These are phyloP conservation scores for Dermochelys coriacea DNA, from an alignment of 2,797 vertebrate genomes.

Conservation along the genomic window DNA sequence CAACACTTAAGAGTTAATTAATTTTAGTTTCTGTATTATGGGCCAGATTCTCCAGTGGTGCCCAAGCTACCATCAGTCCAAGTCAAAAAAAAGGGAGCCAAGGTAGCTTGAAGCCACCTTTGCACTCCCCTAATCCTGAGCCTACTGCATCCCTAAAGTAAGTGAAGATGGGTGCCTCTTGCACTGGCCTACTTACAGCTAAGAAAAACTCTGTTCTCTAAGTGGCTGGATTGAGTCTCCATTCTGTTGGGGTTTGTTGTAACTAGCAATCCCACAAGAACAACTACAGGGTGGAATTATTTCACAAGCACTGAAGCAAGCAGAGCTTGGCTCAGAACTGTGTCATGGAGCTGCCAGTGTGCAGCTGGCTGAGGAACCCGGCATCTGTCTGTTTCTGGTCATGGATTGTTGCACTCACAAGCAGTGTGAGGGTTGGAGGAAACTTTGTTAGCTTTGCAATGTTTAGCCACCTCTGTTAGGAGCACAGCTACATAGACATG, in stretches of 20 bases:
- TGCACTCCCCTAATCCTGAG: neutral
- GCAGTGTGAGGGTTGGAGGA: neutral
- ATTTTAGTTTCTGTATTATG: neutral
- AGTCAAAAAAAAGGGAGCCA: neutral
- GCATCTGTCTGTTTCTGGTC: neutral
- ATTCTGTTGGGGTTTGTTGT: rapidly evolving
- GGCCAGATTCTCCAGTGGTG: rapidly evolving
- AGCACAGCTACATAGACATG: neutral
- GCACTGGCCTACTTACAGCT: neutral
- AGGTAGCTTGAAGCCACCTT: neutral
- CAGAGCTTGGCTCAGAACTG: neutral
- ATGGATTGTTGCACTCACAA: neutral
- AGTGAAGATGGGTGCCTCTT: neutral
- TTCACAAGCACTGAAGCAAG: neutral
- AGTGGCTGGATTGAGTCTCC: neutral
- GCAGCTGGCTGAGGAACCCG: neutral
- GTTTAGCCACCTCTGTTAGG: neutral
- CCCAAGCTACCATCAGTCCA: neutral
- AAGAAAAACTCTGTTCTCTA: neutral
- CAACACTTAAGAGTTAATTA: neutral
- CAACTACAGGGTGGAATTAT: neutral
- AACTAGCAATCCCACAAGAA: neutral
- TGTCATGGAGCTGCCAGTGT: neutral
- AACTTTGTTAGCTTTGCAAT: neutral
- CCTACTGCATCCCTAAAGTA: neutral